These are phyloP conservation scores for Acipenser oxyrinchus DNA, from an alignment of 2,797 vertebrate species.

Conservation along the genomic window DNA sequence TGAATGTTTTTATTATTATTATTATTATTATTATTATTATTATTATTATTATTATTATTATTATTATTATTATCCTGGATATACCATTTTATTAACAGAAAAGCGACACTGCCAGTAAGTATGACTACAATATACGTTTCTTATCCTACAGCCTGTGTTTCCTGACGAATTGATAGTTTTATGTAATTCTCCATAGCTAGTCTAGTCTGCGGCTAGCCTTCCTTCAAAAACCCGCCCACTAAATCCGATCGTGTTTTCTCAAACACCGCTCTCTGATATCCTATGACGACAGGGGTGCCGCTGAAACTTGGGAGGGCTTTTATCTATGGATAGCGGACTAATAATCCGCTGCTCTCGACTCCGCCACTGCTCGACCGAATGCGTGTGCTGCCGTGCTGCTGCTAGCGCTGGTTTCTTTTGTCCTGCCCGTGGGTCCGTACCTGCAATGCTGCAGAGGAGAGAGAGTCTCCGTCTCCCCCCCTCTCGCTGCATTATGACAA, in stretches of 20 bases:
- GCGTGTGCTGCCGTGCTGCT: constrained; percentile 37
- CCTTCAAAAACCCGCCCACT: not conserved
- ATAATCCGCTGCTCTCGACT: not conserved
- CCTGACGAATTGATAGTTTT: too few relatives aligned
- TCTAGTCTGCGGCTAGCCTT: not conserved
- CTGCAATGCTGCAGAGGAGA: constrained; percentile 78
- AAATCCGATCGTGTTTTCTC: constrained; percentile 29
- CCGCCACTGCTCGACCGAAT: constrained; percentile 1
- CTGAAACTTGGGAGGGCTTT: constrained; percentile 14
- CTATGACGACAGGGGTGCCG: constrained; percentile 6
- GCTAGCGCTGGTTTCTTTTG: constrained; percentile 40
- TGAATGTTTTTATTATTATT: too few relatives aligned
- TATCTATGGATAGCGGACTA: not conserved
- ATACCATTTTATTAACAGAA: too few relatives aligned
- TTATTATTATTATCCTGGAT: too few relatives aligned
- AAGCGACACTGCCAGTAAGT: too few relatives aligned
- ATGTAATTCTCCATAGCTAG: not conserved
- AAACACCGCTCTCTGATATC: constrained; percentile 1
- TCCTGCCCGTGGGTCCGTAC: constrained; percentile 70
- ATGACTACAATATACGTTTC: too few relatives aligned
- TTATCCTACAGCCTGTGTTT: too few relatives aligned
- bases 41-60: too few relatives aligned
- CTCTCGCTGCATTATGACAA: constrained; percentile 86
- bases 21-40: too few relatives aligned
- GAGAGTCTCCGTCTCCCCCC: constrained; percentile 44